Conservation (phyloP, 2,797 vertebrate species). For the Acanthurus leucopareius region DNA sequence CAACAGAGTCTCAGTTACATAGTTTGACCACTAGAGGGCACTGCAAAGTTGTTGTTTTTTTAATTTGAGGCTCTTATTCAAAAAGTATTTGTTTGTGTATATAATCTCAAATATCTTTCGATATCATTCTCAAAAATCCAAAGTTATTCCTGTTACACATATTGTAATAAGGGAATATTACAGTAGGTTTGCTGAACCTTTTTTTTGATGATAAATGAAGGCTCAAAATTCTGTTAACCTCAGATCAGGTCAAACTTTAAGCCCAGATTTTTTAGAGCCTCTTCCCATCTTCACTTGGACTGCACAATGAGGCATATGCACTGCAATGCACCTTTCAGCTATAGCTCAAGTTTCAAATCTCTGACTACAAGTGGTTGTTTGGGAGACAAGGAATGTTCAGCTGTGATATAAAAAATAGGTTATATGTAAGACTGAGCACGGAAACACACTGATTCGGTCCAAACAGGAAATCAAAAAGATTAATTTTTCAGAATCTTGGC, state of each 20-base stretch:
- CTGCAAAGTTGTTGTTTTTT: too few relatives aligned
- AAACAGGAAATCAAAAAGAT: constrained; percentile 10
- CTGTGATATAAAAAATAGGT: neutral
- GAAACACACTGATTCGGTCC: neutral
- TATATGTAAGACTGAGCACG: neutral
- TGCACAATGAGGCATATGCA: neutral
- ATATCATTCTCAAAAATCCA: neutral
- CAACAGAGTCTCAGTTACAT: neutral
- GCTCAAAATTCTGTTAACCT: too few relatives aligned
- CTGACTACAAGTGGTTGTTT: constrained; percentile 1
- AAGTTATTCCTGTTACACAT: too few relatives aligned
- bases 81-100: neutral
- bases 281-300: neutral
- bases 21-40: neutral
- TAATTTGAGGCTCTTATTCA: neutral
- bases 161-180: neutral
- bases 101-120: neutral
- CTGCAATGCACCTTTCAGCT: neutral
- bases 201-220: too few relatives aligned
- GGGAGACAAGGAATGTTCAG: neutral
- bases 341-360: constrained; percentile 4
- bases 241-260: too few relatives aligned
- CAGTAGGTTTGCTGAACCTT: too few relatives aligned
- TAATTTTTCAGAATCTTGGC: neutral
- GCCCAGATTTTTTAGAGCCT: too few relatives aligned